Base-by-base conservation (phyloP, 37 sponge, comb jelly and placozoan genomes). In the Crambe crambe region DNA sequence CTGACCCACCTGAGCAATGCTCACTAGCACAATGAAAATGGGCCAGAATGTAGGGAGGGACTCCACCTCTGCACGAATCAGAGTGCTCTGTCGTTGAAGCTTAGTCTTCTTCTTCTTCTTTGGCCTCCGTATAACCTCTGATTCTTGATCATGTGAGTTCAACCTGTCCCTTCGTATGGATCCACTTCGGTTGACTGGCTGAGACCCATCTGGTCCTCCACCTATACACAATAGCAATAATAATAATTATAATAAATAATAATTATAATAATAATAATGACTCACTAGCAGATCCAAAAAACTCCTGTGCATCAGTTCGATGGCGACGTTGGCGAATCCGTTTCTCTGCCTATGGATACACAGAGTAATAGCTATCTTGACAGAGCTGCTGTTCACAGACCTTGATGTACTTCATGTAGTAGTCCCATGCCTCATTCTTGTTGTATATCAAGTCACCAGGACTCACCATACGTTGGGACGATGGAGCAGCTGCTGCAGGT, bases 1-100 rank as follows among this genome's bases (percentile, higher is more conserved):
- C 10, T 47, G 6, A 21, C 23, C 30, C 9, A 94, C 65, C 68
- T 97, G 93, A 23, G 78, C 74, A 6, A 92, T 9, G 23, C 83
- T 82, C 35, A 97, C 74, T n/a, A 90, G 75, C 20, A 92, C 37
- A 32, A 89, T 94, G 84, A 92, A 97, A 61, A 87, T 71, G 15
- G 98, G 98, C 71, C 72, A 87, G 82, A 97, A 97, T 56, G 94
- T 81, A 1, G 97, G 97, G 32, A 96, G 89, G 37, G 94, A 92
- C 65, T 90, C 89, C 68, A 92, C 85, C 60, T 92, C 71, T 8
- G 69, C 59, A 3, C 86, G 80, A 2, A 92, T 78, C 20, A 85
- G 47, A 0, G 89, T 85, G 76, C 82, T 85, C 82, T 92, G 93
- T 4, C 93, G 71, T 44, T 85, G 68, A n/a, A 92, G 86, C 37